These are phyloP conservation scores for Sebastes iracundus DNA, from an alignment of 2,797 vertebrate genomes.

Conservation along the genomic window DNA sequence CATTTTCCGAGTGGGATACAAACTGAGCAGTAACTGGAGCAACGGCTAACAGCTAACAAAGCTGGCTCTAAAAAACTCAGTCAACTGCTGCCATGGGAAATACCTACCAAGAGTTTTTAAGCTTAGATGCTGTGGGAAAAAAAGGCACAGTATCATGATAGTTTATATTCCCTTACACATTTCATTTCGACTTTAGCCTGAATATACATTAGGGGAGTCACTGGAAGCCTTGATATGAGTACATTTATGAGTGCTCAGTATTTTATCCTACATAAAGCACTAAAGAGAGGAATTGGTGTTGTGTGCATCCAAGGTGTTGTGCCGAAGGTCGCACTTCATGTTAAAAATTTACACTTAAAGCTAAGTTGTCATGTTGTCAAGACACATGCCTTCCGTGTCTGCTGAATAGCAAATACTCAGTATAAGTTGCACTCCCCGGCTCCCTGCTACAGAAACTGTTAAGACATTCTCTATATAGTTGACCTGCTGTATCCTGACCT, in stretches of 20 bases:
- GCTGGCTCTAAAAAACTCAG: background rate
- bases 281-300: background rate
- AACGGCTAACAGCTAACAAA: background rate
- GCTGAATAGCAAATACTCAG: background rate
- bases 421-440: background rate
- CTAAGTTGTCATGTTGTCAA: background rate
- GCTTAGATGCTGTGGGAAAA: background rate
- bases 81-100: background rate
- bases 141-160: background rate
- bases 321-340: background rate
- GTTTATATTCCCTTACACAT: background rate
- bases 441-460: slow-evolving; percentile 5
- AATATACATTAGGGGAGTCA: background rate
- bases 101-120: background rate
- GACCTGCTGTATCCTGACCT: slow-evolving; percentile 30
- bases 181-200: background rate
- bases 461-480: slow-evolving; percentile 1
- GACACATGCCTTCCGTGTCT: background rate
- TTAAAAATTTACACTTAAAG: background rate
- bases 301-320: background rate
- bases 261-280: background rate
- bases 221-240: background rate
- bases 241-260: background rate
- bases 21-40: background rate
- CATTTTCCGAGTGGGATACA: background rate